phyloP scores from a whole-genome alignment of 2,888 invertebrate genomes.

The Ophion costatus region DNA sequence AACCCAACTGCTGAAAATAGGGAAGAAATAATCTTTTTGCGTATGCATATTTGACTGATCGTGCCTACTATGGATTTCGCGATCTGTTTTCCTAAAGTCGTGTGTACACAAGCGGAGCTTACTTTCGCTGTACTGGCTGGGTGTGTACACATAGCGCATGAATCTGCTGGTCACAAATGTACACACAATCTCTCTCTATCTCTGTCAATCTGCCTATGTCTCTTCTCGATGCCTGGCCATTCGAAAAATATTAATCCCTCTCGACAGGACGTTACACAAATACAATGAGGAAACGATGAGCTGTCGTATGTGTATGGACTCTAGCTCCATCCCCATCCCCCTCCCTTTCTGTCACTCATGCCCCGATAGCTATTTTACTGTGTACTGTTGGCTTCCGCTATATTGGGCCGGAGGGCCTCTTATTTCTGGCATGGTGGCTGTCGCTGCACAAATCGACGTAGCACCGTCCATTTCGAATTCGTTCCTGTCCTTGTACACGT shows the following conservation, averaged over 20 bases:
- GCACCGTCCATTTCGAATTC: constrained; percentile 20
- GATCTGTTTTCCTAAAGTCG: constrained; percentile 12
- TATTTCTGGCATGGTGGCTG: background rate
- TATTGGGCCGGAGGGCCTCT: constrained; percentile 28
- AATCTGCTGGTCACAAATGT: background rate
- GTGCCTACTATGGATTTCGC: constrained; percentile 19
- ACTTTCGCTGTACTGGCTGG: constrained; percentile 7
- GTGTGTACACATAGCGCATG: constrained; percentile 12
- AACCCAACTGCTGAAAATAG: background rate
- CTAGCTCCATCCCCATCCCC: background rate
- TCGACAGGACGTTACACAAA: constrained; percentile 50
- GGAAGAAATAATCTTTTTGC: constrained; percentile 15
- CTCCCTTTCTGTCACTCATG: background rate
- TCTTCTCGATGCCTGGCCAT: constrained; percentile 19
- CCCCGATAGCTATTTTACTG: constrained; percentile 1
- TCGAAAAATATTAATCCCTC: constrained; percentile 49
- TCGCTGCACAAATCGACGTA: constrained; percentile 1
- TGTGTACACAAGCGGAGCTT: constrained; percentile 31
- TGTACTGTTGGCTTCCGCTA: constrained; percentile 44
- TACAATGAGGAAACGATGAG: constrained; percentile 63
- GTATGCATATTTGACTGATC: constrained; percentile 16
- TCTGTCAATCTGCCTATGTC: background rate
- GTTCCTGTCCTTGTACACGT: background rate
- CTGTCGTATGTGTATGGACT: constrained; percentile 43
- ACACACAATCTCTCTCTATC: background rate